A percentile compares a stretch with the other conserved stretches of the same genome.
These are phyloP conservation scores for Motacilla alba DNA, from an alignment of 2,113 vertebrate genomes.

Conservation along the genomic window DNA sequence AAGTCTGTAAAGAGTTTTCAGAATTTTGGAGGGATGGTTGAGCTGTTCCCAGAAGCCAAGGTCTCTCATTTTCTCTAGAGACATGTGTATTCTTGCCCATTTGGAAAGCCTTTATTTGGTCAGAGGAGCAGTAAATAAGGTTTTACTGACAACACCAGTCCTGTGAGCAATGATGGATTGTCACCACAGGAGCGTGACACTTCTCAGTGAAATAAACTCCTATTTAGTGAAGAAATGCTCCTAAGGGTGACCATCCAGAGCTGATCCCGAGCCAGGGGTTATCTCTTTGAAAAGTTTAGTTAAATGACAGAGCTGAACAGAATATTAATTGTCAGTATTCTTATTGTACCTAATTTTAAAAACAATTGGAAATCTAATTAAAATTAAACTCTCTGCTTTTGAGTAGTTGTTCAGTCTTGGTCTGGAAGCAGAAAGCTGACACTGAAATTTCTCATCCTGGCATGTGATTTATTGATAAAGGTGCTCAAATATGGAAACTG, in stretches of 20 bases:
- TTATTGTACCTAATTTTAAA: neutral
- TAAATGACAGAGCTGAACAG: neutral
- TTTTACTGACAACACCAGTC: neutral
- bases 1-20: neutral
- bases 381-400: neutral
- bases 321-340: neutral
- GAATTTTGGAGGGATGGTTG: neutral
- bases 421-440: neutral
- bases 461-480: constrained; percentile 38
- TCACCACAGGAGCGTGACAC: neutral
- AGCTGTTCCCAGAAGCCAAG: neutral
- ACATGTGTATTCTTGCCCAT: neutral
- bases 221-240: neutral
- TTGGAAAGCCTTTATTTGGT: constrained; percentile 34
- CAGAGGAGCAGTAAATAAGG: constrained; percentile 36
- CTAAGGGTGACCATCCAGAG: neutral
- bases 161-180: neutral
- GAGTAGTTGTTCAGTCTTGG: neutral
- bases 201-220: neutral
- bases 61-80: neutral
- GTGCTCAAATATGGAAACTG: neutral
- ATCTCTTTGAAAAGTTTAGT: neutral
- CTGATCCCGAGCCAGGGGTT: neutral
- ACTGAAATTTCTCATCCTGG: neutral
- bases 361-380: neutral